Evolutionary conservation across 2,797 vertebrate genomes (phyloP).

Genomic region (Antennarius maculatus): DNA sequence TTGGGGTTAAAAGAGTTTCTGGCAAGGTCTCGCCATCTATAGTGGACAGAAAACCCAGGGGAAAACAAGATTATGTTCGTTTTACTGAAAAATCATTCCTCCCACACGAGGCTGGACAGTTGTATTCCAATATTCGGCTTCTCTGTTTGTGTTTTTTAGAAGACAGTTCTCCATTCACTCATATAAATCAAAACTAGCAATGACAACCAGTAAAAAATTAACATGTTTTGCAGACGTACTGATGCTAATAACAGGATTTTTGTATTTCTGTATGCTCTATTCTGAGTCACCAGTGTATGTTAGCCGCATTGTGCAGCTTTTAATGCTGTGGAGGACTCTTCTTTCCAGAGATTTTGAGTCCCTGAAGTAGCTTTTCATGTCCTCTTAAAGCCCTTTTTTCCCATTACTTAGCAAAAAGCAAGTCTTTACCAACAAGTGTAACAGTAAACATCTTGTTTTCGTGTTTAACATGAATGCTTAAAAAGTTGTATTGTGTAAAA

Average conservation of each 20-base stretch:
- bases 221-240: no score
- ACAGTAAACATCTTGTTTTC: neutral
- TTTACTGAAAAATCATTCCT: slow-evolving; percentile 26
- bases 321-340: no score
- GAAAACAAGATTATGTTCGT: slow-evolving; percentile 18
- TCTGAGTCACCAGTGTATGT: no score
- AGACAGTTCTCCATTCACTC: neutral
- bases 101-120: neutral
- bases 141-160: neutral
- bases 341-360: no score
- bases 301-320: no score
- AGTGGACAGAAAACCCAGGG: slow-evolving; percentile 21
- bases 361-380: neutral
- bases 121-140: neutral
- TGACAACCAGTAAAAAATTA: no score
- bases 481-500: neutral
- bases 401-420: slow-evolving; percentile 16
- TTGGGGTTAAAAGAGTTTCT: slow-evolving; percentile 36
- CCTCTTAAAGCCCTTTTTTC: neutral
- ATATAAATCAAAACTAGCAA: slow-evolving; percentile 4
- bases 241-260: no score
- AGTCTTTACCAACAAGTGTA: neutral
- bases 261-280: no score
- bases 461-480: neutral
- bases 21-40: slow-evolving; percentile 21